Percentiles rank a stretch among this genome's conserved stretches.
phyloP scores from a whole-genome alignment of 2,113 vertebrate species.

The Camelus dromedarius region DNA sequence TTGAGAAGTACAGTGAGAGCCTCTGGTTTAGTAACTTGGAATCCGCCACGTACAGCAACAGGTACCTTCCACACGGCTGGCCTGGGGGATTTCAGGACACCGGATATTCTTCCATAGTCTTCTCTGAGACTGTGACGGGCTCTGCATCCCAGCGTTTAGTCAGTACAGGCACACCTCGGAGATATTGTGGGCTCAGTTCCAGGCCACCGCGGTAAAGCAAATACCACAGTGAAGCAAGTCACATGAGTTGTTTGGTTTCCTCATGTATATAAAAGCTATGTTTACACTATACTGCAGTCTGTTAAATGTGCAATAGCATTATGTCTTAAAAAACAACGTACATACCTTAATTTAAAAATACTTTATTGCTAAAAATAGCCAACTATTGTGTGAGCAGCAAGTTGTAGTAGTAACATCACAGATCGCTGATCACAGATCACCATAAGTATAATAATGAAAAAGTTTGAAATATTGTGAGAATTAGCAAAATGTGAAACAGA shows the following conservation, averaged over 20 bases:
- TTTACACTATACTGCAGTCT: neutral
- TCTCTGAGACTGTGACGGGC: neutral
- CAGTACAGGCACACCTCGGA: too few relatives aligned
- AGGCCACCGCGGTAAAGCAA: neutral
- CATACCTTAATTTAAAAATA: neutral
- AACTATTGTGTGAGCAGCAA: neutral
- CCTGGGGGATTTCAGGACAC: slow-evolving; percentile 6
- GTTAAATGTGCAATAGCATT: neutral
- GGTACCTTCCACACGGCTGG: slow-evolving; percentile 86
- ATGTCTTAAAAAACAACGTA: neutral
- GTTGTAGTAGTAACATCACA: neutral
- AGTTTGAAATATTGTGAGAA: neutral
- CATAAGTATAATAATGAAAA: neutral
- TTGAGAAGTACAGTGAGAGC: slow-evolving; percentile 96
- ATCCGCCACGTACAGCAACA: slow-evolving; percentile 94
- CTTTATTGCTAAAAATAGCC: neutral
- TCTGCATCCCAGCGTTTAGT: neutral
- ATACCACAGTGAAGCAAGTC: neutral
- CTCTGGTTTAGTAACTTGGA: slow-evolving; percentile 90
- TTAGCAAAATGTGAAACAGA: neutral
- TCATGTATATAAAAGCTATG: neutral
- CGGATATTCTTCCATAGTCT: neutral
- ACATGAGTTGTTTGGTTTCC: neutral
- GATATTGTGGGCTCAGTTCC: neutral
- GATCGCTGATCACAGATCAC: neutral